Base-by-base conservation (phyloP, 1,140 invertebrate genomes). In the Dendroctonus ponderosae region DNA sequence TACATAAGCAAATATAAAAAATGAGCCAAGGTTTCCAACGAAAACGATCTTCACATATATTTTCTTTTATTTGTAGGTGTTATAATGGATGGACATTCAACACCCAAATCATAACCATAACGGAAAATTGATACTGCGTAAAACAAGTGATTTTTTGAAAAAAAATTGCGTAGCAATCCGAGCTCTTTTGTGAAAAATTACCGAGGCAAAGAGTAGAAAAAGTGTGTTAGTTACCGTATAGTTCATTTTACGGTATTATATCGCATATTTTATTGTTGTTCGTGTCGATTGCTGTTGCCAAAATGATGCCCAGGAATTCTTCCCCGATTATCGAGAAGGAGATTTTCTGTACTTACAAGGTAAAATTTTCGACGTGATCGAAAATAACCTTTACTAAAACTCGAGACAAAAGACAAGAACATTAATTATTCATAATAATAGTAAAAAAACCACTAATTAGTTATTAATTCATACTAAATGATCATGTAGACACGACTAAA, bases 291-390 rank as follows among this genome's bases (percentile, higher is more conserved):
- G 26, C 26, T 2, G 26, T 26, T 37, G 26, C 42, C 61, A 75
- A 75, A 72, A 78, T 78, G 77, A 77, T 77, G 75, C 73, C 77
- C 9, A 77, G 77, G 70, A 78, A 78, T 59, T 78, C 77, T 2
- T 70, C 67, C 8, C 77, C 77, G 15, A 74, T 78, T 42, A 77
- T 78, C 40, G 77, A 79, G 57, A 75, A 71, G 69, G 75, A 78
- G 52, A 66, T 74, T 42, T 42, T 75, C 44, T 76, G 72, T 66
- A 77, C 75, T 26, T 77, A 78, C 49, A 73, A 77, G 75, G 77
- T 77, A 78, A 68, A 46, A 11, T 26, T 26, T 26, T 26, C 26
- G 26, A 26, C 26, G 26, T 26, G 26, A 26, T 26, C 26, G 26
- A 62, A 52, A 11, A 68, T 26, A 26, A 26, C 26, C 26, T 26